A percentile compares a stretch with the other conserved stretches of the same genome.
Conservation (phyloP, 2,797 vertebrate species). For the Mus spretus region DNA sequence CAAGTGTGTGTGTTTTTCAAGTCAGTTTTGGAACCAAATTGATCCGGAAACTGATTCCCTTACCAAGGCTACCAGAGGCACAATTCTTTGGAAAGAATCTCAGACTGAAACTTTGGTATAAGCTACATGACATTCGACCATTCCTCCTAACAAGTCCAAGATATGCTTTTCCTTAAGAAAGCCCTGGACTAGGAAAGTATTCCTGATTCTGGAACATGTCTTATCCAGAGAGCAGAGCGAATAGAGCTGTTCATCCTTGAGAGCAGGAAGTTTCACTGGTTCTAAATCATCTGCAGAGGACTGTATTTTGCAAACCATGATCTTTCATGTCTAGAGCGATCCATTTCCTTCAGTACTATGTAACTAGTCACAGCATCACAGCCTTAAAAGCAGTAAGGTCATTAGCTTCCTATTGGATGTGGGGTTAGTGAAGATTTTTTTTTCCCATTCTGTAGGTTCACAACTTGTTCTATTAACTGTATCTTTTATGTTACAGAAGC, state of each 20-base stretch:
- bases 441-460: neutral
- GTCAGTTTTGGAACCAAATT: neutral
- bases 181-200: neutral
- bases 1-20: neutral
- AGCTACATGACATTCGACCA: neutral
- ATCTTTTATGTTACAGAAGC: neutral
- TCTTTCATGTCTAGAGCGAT: accelerated
- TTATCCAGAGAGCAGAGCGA: too few species aligned
- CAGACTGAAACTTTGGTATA: neutral
- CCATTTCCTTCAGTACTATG: neutral
- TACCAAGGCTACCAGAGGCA: neutral
- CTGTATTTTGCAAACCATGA: neutral
- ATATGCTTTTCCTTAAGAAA: neutral
- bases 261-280: neutral
- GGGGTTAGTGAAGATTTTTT: neutral
- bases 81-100: neutral
- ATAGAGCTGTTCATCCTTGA: neutral
- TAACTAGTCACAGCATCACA: neutral
- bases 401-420: neutral
- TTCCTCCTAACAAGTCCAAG: neutral
- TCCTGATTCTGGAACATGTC: neutral
- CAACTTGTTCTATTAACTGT: neutral
- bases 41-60: neutral
- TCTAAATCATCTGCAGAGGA: neutral
- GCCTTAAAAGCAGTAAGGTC: neutral